These are phyloP conservation scores for Pygoscelis adeliae DNA, from an alignment of 2,113 vertebrate species.

Conservation along the genomic window DNA sequence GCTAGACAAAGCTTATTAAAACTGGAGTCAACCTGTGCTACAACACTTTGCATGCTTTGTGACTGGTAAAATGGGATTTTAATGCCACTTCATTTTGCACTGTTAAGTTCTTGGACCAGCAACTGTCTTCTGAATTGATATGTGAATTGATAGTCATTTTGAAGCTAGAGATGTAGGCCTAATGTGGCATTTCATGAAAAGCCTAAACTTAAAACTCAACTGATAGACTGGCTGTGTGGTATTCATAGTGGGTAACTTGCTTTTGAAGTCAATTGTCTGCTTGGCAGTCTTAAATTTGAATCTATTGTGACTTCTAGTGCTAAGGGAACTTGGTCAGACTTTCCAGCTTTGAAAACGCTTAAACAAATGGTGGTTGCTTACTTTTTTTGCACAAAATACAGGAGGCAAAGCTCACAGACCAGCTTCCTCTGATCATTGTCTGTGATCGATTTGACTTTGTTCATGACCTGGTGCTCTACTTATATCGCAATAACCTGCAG, in stretches of 20 bases:
- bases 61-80: not conserved
- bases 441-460: conserved; percentile 94
- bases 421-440: conserved; percentile 92
- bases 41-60: not conserved
- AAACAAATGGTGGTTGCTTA: not conserved
- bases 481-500: conserved; percentile 92
- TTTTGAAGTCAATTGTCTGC: not conserved
- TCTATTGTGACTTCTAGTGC: not conserved
- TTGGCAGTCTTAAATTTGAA: not conserved
- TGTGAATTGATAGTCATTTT: not conserved
- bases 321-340: not conserved
- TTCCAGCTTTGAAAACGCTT: not conserved
- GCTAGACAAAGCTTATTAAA: not conserved
- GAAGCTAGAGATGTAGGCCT: not conserved
- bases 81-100: not conserved
- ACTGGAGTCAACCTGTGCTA: not conserved
- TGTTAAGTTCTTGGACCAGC: not conserved
- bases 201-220: not conserved
- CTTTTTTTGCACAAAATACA: conserved; percentile 13
- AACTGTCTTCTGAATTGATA: not conserved
- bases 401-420: conserved; percentile 93
- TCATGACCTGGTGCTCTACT: conserved; percentile 90
- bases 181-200: not conserved
- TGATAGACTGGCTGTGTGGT: not conserved
- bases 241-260: not conserved